Percentiles rank a stretch among this genome's conserved stretches.
These are phyloP conservation scores for Athripsodes cinereus DNA, from an alignment of 2,888 invertebrate genomes.

Conservation along the genomic window DNA sequence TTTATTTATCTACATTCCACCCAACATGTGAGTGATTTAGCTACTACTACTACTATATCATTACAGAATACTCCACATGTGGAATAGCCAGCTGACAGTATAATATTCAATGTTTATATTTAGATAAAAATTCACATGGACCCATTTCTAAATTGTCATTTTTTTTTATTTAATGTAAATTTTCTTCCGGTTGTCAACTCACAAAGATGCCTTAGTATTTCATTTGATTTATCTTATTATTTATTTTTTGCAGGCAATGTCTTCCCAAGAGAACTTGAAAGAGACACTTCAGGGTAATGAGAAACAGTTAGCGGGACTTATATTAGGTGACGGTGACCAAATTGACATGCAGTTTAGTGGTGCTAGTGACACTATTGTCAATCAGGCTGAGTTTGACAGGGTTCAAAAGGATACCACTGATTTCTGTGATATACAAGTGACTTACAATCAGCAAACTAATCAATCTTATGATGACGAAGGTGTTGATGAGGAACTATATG, in stretches of 20 bases:
- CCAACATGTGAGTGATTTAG: too few relatives aligned
- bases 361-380: slow-evolving; percentile 27
- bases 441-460: slow-evolving; percentile 42
- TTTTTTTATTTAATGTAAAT: too few relatives aligned
- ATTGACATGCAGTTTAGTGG: slow-evolving; percentile 24
- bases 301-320: slow-evolving; percentile 37
- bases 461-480: slow-evolving; percentile 40
- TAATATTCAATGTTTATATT: too few relatives aligned
- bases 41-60: too few relatives aligned
- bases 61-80: too few relatives aligned
- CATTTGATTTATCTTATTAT: slow-evolving; percentile 5
- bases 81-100: too few relatives aligned
- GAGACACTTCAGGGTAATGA: slow-evolving; percentile 40
- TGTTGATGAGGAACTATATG: slow-evolving; percentile 43
- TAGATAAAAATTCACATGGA: too few relatives aligned
- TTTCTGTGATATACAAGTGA: slow-evolving; percentile 48
- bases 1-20: too few relatives aligned
- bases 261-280: slow-evolving; percentile 37
- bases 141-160: too few relatives aligned
- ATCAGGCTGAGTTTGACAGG: slow-evolving; percentile 52
- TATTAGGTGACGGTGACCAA: slow-evolving; percentile 26
- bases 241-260: slow-evolving; percentile 29
- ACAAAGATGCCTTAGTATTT: background rate
- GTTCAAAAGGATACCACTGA: slow-evolving; percentile 56
- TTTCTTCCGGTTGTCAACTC: background rate